A percentile compares a stretch with the other conserved stretches of the same genome.
These are phyloP conservation scores for Cylindroiulus punctatus DNA, from an alignment of 2,888 invertebrate species.

Conservation along the genomic window DNA sequence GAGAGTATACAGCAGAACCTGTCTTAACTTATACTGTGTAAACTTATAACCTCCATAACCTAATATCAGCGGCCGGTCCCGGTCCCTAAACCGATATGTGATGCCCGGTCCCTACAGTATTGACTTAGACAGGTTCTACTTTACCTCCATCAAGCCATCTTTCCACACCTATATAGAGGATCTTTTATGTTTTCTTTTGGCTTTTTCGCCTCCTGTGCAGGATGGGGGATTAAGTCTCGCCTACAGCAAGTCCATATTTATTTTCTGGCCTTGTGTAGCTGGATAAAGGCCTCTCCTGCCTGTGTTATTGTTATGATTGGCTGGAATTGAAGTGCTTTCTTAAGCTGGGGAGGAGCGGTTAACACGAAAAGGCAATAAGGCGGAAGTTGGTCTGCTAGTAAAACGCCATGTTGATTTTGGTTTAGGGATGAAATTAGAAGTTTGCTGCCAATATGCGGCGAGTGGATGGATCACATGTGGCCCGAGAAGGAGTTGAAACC, in stretches of 20 bases:
- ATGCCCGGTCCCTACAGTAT: no score
- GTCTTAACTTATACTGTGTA: no score
- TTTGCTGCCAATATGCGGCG: not conserved
- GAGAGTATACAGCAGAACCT: no score
- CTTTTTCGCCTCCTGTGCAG: not conserved
- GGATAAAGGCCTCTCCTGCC: not conserved
- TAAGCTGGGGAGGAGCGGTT: not conserved
- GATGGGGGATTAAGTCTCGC: not conserved
- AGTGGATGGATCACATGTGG: not conserved
- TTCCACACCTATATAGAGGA: not conserved
- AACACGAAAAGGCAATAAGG: conserved; percentile 34
- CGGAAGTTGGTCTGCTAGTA: not conserved
- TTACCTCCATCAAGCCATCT: conserved; percentile 1
- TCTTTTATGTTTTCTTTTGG: conserved; percentile 17
- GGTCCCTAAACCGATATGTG: no score
- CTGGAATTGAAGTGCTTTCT: conserved; percentile 29
- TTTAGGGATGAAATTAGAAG: not conserved
- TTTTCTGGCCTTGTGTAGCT: not conserved
- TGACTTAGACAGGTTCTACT: no score
- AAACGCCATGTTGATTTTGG: conserved; percentile 8
- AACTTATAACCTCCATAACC: no score
- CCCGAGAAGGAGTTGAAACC: not conserved
- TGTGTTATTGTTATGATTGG: conserved; percentile 32
- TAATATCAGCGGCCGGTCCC: no score
- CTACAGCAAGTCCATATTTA: conserved; percentile 17